These are phyloP conservation scores for Macrosoma leucophasiata DNA, from an alignment of 2,888 invertebrate genomes.

Conservation along the genomic window DNA sequence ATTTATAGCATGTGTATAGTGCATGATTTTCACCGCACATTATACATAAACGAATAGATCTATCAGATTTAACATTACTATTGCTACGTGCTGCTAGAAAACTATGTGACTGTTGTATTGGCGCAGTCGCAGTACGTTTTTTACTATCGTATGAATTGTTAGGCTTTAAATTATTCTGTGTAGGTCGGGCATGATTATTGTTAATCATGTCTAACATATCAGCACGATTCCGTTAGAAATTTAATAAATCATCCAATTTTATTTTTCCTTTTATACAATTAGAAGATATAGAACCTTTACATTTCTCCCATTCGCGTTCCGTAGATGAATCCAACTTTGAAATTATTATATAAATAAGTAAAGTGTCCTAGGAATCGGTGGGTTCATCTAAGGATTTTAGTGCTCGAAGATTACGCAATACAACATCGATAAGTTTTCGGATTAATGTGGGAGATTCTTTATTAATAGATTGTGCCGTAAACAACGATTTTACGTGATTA, in stretches of 20 bases:
- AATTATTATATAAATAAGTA: constrained; percentile 14
- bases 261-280: constrained; percentile 4
- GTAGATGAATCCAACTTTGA: constrained; percentile 16
- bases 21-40: constrained; percentile 13
- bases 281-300: constrained; percentile 3
- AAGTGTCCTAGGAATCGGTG: constrained; percentile 15
- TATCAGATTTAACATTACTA: too few relatives aligned
- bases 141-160: too few relatives aligned
- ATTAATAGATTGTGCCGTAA: constrained; percentile 1
- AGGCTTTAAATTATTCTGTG: too few relatives aligned
- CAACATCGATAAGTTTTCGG: constrained; percentile 9
- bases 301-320: constrained; percentile 15
- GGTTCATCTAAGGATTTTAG: constrained; percentile 17
- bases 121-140: too few relatives aligned
- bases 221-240: constrained; percentile 10
- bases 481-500: constrained; percentile 14
- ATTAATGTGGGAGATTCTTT: constrained; percentile 10
- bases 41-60: too few relatives aligned
- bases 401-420: constrained; percentile 17
- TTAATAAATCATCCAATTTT: constrained; percentile 11
- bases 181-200: background rate
- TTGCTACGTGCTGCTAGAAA: constrained; percentile 2
- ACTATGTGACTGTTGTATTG: constrained; percentile 1
- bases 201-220: constrained; percentile 13
- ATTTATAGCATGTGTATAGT: constrained; percentile 8